These are phyloP conservation scores for Phainopepla nitens DNA, from an alignment of 2,113 vertebrate genomes.

Conservation along the genomic window DNA sequence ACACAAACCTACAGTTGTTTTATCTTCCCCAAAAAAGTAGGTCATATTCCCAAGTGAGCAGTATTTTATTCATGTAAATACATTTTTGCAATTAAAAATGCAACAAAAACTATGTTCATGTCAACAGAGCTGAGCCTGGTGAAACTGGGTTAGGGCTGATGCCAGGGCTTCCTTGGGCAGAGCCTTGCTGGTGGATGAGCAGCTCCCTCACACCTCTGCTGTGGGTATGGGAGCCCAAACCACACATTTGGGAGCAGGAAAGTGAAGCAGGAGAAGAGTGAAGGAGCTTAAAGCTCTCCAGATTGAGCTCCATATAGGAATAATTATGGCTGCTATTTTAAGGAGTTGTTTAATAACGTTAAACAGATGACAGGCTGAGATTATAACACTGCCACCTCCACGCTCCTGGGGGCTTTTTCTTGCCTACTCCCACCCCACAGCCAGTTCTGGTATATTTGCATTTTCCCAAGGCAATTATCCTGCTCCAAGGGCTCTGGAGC, in stretches of 20 bases:
- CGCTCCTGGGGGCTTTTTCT: constrained; percentile 25
- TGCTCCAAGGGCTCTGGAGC: not conserved
- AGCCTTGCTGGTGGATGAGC: not conserved
- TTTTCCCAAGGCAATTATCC: not conserved
- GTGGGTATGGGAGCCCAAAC: fast-evolving
- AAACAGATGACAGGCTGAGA: constrained; percentile 30
- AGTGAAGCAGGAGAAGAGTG: not conserved
- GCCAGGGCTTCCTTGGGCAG: not conserved
- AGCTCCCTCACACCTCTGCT: not conserved
- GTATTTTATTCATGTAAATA: constrained; percentile 61
- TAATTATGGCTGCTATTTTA: constrained; percentile 41
- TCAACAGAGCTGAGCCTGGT: not conserved
- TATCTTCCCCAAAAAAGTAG: constrained; percentile 38
- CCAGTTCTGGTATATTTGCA: not conserved
- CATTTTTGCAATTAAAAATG: constrained; percentile 64
- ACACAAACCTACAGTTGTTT: not conserved
- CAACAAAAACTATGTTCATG: not conserved
- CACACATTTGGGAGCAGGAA: not conserved
- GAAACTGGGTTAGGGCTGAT: not conserved
- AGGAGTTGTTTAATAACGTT: constrained; percentile 45
- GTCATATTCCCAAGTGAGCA: constrained; percentile 33
- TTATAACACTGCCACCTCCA: constrained; percentile 49
- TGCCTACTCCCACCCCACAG: not conserved
- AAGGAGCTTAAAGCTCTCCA: not conserved
- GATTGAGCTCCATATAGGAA: constrained; percentile 27